These are phyloP conservation scores for Philhelius pedissequus DNA, from an alignment of 2,888 invertebrate genomes.

Conservation along the genomic window DNA sequence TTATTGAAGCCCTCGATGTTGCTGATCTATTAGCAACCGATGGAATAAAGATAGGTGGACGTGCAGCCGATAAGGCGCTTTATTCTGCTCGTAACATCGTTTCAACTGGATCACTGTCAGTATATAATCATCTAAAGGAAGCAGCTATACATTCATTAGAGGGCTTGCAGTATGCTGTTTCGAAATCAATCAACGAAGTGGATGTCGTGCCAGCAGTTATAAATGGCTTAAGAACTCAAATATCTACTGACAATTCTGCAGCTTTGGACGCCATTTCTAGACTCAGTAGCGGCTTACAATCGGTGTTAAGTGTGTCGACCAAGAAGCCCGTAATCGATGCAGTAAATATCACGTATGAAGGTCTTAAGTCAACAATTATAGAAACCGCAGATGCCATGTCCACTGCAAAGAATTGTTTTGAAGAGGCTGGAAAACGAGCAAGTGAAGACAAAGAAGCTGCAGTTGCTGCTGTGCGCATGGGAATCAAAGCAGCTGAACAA, in stretches of 20 bases:
- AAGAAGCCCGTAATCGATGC: neutral
- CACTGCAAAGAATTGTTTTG: neutral
- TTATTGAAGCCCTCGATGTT: neutral
- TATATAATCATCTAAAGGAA: neutral
- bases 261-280: neutral
- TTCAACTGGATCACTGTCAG: neutral
- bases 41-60: neutral
- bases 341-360: neutral
- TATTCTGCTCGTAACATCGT: neutral
- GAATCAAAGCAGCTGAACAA: neutral
- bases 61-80: neutral
- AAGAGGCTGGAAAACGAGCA: neutral
- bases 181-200: neutral
- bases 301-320: neutral
- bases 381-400: neutral
- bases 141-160: neutral
- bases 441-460: conserved; percentile 2
- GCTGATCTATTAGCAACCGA: neutral
- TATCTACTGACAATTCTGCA: neutral
- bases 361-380: neutral
- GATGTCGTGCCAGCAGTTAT: neutral
- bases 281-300: neutral
- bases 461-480: neutral
- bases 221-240: neutral
- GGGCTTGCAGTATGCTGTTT: neutral